Base-by-base conservation (phyloP, 2,113 vertebrate genomes). In the Scomber japonicus region DNA sequence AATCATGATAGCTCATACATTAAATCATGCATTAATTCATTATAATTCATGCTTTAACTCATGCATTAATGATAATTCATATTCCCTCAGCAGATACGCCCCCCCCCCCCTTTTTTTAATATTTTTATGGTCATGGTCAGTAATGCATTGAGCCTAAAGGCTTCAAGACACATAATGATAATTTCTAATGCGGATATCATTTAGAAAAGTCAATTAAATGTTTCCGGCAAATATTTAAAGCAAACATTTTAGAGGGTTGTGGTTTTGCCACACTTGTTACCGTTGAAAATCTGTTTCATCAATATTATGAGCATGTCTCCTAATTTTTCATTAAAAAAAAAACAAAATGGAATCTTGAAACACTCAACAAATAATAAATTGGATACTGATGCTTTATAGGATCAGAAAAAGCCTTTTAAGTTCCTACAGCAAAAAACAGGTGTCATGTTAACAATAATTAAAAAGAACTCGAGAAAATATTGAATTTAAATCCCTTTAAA, bases 341-440 rank as follows among this genome's bases (percentile, higher is more conserved):
- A 21, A 66, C 7, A 40, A 8, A 17, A 45, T 46, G n/a, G 51
- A 57, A 4, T 80, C 68, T 70, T 83, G 51, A 85, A 78, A 64
- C 15, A 53, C 50, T 69, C 44, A 31, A 50, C 15, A 65, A 35
- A 35, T 51, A 74, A 35, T 77, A 30, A 61, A 75, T 49, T 56
- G 21, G 60, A 73, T 65, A 55, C 15, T 1, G 48, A 45, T 30
- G 59, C 8, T 46, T 9, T 9, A 14, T n/a, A 13, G n/a, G 16
- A 57, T 71, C 5, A 40, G 48, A 1, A 21, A 57, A 72, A 53
- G 16, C 50, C 50, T 30, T 74, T 60, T 17, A 1, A 8, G 0
- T 15, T 67, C 0, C 40, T 7, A 3, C 3, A 11, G 44, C 1
- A 55, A 68, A 27, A 75, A 56, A 48, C 3, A 61, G 65, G 5